A percentile compares a stretch with the other conserved stretches of the same genome.
Evolutionary conservation across 2,888 invertebrate genomes (phyloP).

Genomic region (Trilocha varians): DNA sequence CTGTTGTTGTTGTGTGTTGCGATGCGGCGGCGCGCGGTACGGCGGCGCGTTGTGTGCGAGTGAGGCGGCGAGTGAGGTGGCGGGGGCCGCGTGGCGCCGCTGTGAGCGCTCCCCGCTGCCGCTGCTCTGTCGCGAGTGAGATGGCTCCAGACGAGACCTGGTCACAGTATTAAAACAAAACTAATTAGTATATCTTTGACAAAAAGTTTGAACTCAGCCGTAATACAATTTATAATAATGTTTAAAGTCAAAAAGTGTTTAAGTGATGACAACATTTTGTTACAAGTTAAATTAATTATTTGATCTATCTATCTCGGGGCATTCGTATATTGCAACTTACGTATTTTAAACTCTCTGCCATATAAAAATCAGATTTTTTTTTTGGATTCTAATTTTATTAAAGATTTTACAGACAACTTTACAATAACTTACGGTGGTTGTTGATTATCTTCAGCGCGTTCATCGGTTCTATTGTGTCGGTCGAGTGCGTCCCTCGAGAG

Average conservation of each 20-base stretch:
- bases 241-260: too few species aligned
- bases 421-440: neutral
- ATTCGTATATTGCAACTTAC: too few species aligned
- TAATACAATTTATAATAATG: too few species aligned
- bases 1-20: slow-evolving; percentile 4
- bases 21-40: slow-evolving; percentile 44
- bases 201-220: too few species aligned
- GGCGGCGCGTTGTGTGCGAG: slow-evolving; percentile 37
- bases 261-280: too few species aligned
- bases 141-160: slow-evolving; percentile 25
- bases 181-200: too few species aligned
- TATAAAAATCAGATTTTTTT: too few species aligned
- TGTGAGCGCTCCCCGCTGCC: slow-evolving; percentile 20
- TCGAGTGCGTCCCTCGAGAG: slow-evolving; percentile 58
- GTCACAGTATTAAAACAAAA: too few species aligned
- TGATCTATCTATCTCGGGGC: too few species aligned
- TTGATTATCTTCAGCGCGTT: neutral
- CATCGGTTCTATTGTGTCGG: slow-evolving; percentile 32
- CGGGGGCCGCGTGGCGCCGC: slow-evolving; percentile 4
- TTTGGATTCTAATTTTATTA: too few species aligned
- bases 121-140: slow-evolving; percentile 47
- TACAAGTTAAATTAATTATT: too few species aligned
- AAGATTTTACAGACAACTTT: neutral
- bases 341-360: too few species aligned
- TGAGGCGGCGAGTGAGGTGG: slow-evolving; percentile 22